A percentile compares a stretch with the other conserved stretches of the same genome.
phyloP scores from a whole-genome alignment of 2,888 invertebrate species.

The Eucera pruinosa region DNA sequence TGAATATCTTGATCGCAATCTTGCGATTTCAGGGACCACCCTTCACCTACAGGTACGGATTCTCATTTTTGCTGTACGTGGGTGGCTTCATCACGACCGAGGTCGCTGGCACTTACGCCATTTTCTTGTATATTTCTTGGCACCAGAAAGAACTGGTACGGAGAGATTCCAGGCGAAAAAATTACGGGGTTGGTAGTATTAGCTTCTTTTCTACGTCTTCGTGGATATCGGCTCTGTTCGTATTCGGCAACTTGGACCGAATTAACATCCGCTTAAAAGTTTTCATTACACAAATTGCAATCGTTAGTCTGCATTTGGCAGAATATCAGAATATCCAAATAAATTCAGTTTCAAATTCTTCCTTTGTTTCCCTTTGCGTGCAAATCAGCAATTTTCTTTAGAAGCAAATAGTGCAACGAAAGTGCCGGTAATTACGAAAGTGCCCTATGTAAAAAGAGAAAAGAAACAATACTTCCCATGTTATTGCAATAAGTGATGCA shows the following conservation, averaged over 20 bases:
- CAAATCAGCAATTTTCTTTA: neutral
- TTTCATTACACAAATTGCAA: conserved; percentile 15
- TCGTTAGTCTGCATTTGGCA: conserved; percentile 26
- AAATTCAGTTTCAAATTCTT: neutral
- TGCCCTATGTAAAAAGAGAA: too few relatives aligned
- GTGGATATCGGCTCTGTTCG: neutral
- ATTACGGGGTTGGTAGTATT: conserved; percentile 77
- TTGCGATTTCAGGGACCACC: conserved; percentile 87
- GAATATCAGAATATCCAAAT: conserved; percentile 7
- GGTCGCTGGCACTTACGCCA: conserved; percentile 93
- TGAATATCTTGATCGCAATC: conserved; percentile 57
- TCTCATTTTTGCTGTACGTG: conserved; percentile 94
- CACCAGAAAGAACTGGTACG: conserved; percentile 89
- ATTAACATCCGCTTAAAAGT: conserved; percentile 31
- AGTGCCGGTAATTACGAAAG: too few relatives aligned
- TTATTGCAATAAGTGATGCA: too few relatives aligned
- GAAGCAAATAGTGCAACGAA: too few relatives aligned
- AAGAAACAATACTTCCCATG: too few relatives aligned
- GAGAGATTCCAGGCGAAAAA: conserved; percentile 84
- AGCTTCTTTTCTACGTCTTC: conserved; percentile 52
- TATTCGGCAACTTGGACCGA: conserved; percentile 28
- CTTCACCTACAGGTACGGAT: conserved; percentile 94
- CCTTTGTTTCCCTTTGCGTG: neutral
- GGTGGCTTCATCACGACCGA: conserved; percentile 94
- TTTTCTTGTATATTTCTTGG: conserved; percentile 94